These are phyloP conservation scores for Enteromius mattozi DNA, from an alignment of 2,797 vertebrate species.

Conservation along the genomic window DNA sequence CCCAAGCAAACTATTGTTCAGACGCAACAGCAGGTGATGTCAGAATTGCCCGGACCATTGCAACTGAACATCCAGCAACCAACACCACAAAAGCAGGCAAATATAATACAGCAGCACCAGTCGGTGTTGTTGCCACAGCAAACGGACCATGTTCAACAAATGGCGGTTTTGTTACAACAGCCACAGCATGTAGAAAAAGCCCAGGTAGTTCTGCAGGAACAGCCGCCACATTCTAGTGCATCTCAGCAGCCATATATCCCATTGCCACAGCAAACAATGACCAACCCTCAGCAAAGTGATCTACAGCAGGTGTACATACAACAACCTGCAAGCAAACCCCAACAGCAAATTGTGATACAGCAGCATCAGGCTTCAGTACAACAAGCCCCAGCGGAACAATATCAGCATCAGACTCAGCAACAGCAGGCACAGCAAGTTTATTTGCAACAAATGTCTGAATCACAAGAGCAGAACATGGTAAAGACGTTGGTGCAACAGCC, in stretches of 20 bases:
- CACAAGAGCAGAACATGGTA: constrained; percentile 66
- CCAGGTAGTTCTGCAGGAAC: constrained; percentile 53
- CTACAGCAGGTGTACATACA: constrained; percentile 56
- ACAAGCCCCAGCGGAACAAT: constrained; percentile 60
- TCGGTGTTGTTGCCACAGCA: constrained; percentile 60
- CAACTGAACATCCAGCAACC: constrained; percentile 69
- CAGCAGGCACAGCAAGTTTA: constrained; percentile 64
- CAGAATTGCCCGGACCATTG: constrained; percentile 70
- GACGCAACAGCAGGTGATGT: constrained; percentile 66
- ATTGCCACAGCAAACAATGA: constrained; percentile 48
- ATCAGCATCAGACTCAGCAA: constrained; percentile 65
- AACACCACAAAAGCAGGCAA: constrained; percentile 64
- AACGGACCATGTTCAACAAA: constrained; percentile 69
- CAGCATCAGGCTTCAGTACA: constrained; percentile 67
- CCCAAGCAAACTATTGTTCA: constrained; percentile 74
- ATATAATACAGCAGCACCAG: constrained; percentile 63
- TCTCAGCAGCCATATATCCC: constrained; percentile 55
- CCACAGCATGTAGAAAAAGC: constrained; percentile 58
- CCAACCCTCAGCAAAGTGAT: constrained; percentile 47
- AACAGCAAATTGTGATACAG: constrained; percentile 48
- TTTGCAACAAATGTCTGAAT: constrained; percentile 64
- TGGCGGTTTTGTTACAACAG: constrained; percentile 65
- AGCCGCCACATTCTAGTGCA: constrained; percentile 40
- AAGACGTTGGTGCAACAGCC: constrained; percentile 65
- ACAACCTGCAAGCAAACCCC: constrained; percentile 39